Evolutionary conservation across 2,888 invertebrate genomes (phyloP).

Genomic region (Arctia plantaginis): DNA sequence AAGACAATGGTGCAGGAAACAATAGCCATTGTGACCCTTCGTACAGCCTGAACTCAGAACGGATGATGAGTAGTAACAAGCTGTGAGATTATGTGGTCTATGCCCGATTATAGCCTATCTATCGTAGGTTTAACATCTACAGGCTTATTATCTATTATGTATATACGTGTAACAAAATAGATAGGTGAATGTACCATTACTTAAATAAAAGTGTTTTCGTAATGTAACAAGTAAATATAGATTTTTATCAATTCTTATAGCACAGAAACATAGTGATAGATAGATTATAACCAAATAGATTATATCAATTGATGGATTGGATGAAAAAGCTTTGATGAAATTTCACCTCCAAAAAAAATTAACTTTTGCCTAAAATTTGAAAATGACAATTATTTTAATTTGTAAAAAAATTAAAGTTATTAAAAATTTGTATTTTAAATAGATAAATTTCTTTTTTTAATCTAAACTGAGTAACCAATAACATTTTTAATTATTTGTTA

Average conservation of each 20-base stretch:
- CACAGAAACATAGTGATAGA: background rate
- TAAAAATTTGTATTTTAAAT: too few species aligned
- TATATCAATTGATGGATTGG: background rate
- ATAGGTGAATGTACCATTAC: background rate
- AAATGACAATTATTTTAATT: too few species aligned
- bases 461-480: too few species aligned
- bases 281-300: background rate
- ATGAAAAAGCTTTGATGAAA: too few species aligned
- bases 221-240: background rate
- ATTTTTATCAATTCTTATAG: background rate
- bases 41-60: conserved; percentile 43
- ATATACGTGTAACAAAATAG: background rate
- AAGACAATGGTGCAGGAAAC: conserved; percentile 64
- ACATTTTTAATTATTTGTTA: too few species aligned
- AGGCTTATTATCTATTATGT: background rate
- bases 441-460: too few species aligned
- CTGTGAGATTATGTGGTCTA: conserved; percentile 19
- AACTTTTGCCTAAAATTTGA: too few species aligned
- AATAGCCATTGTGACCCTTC: conserved; percentile 71
- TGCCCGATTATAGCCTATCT: background rate
- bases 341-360: too few species aligned
- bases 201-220: background rate
- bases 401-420: too few species aligned
- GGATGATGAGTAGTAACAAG: conserved; percentile 27
- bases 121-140: background rate